These are phyloP conservation scores for Cheilosia impressa DNA, from an alignment of 2,888 invertebrate species.

Conservation along the genomic window DNA sequence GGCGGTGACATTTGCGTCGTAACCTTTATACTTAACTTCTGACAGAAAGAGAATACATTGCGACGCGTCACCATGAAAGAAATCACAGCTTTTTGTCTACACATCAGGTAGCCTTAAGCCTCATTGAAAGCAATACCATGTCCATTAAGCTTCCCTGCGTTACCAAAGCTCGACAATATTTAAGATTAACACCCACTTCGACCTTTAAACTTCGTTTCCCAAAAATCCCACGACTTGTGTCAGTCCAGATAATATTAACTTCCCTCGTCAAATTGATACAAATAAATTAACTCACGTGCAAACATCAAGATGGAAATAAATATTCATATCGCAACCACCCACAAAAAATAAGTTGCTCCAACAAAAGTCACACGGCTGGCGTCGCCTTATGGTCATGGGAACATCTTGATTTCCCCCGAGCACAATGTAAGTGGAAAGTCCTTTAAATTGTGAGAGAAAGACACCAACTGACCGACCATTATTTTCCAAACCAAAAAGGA, in stretches of 20 bases:
- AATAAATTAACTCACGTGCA: constrained; percentile 54
- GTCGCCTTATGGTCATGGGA: constrained; percentile 4
- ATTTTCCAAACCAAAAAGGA: constrained; percentile 47
- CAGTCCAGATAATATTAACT: neutral
- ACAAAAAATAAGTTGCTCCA: neutral
- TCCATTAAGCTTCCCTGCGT: too few relatives aligned
- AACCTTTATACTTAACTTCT: too few relatives aligned
- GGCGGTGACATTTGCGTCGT: too few relatives aligned
- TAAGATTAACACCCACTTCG: too few relatives aligned
- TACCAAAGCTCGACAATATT: too few relatives aligned
- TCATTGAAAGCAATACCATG: too few relatives aligned
- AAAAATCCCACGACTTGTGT: too few relatives aligned
- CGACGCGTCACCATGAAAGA: too few relatives aligned
- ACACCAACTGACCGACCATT: constrained; percentile 42
- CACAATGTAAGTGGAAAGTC: constrained; percentile 43
- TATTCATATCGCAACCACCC: constrained; percentile 5
- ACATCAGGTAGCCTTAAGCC: too few relatives aligned
- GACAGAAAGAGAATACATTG: too few relatives aligned
- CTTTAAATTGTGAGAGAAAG: constrained; percentile 47
- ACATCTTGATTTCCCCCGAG: constrained; percentile 61
- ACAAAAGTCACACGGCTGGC: neutral
- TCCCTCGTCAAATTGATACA: constrained; percentile 44
- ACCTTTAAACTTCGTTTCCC: too few relatives aligned
- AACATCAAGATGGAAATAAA: constrained; percentile 18
- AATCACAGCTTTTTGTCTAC: too few relatives aligned